Evolutionary conservation across 2,888 invertebrate species (phyloP).

Genomic region (Sarcophaga subvicina): DNA sequence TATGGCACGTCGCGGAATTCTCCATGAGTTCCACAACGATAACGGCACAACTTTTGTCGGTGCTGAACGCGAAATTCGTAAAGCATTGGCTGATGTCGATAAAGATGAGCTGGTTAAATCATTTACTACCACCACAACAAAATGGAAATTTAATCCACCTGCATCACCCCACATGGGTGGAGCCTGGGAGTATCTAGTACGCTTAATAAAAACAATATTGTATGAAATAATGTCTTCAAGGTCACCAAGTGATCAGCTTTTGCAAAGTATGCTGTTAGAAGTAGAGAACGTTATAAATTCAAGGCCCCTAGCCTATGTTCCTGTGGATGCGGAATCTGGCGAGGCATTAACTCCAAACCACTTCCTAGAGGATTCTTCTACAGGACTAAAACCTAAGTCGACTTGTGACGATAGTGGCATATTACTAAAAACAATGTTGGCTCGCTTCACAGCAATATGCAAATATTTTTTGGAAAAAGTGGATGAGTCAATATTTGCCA

Average conservation of each 20-base stretch:
- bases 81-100: slow-evolving; percentile 31
- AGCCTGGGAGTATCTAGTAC: slow-evolving; percentile 41
- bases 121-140: slow-evolving; percentile 37
- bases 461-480: slow-evolving; percentile 61
- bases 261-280: too few species aligned
- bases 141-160: slow-evolving; percentile 46
- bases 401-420: slow-evolving; percentile 31
- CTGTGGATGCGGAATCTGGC: slow-evolving; percentile 27
- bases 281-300: slow-evolving; percentile 67
- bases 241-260: not conserved
- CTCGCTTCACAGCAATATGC: slow-evolving; percentile 51
- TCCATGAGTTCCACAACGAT: slow-evolving; percentile 37
- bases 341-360: slow-evolving; percentile 72
- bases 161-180: slow-evolving; percentile 56
- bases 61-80: slow-evolving; percentile 40
- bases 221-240: slow-evolving; percentile 16
- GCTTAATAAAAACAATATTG: slow-evolving; percentile 38
- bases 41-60: slow-evolving; percentile 51
- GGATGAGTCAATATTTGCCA: slow-evolving; percentile 27
- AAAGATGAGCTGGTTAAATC: slow-evolving; percentile 18
- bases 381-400: slow-evolving; percentile 50
- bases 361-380: slow-evolving; percentile 66
- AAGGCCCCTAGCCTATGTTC: slow-evolving; percentile 10
- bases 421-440: slow-evolving; percentile 24
- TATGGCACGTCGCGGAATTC: slow-evolving; percentile 38